Percentiles rank a stretch among this genome's conserved stretches.
Evolutionary conservation across 2,113 vertebrate genomes (phyloP).

Genomic region (Raja brachyura): DNA sequence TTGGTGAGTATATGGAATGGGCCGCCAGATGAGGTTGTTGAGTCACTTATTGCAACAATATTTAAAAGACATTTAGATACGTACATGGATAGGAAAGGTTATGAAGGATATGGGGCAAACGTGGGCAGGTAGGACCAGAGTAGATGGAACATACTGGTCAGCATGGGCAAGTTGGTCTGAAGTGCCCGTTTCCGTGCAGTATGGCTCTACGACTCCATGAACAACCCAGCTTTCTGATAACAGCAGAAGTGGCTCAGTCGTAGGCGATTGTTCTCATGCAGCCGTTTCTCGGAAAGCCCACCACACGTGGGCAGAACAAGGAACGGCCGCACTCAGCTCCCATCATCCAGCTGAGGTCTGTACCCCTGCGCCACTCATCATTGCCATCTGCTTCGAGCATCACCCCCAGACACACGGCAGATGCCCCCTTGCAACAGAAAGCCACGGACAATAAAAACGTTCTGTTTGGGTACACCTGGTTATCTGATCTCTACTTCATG

Average conservation of each 20-base stretch:
- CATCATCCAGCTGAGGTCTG: slow-evolving; percentile 49
- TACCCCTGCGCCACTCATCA: slow-evolving; percentile 50
- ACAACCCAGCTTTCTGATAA: background rate
- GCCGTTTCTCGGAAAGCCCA: slow-evolving; percentile 39
- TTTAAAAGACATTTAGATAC: too few species aligned
- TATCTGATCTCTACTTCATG: background rate
- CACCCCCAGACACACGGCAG: background rate
- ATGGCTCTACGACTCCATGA: too few species aligned
- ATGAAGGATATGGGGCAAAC: too few species aligned
- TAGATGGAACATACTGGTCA: too few species aligned
- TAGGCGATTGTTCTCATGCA: slow-evolving; percentile 46
- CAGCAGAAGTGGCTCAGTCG: slow-evolving; percentile 46
- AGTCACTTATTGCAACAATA: too few species aligned
- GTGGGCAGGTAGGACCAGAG: too few species aligned
- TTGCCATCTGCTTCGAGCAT: slow-evolving; percentile 38
- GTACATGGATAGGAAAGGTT: too few species aligned
- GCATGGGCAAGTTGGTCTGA: too few species aligned
- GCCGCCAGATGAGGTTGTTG: too few species aligned
- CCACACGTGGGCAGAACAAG: slow-evolving; percentile 44
- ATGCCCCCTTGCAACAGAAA: background rate
- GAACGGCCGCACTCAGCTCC: slow-evolving; percentile 47
- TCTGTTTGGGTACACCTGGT: background rate
- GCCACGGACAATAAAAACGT: background rate
- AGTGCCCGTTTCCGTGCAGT: too few species aligned
- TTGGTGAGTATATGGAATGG: too few species aligned